Percentiles rank a stretch among this genome's conserved stretches.
Evolutionary conservation across 2,113 vertebrate species (phyloP).

Genomic region (Carettochelys insculpta): DNA sequence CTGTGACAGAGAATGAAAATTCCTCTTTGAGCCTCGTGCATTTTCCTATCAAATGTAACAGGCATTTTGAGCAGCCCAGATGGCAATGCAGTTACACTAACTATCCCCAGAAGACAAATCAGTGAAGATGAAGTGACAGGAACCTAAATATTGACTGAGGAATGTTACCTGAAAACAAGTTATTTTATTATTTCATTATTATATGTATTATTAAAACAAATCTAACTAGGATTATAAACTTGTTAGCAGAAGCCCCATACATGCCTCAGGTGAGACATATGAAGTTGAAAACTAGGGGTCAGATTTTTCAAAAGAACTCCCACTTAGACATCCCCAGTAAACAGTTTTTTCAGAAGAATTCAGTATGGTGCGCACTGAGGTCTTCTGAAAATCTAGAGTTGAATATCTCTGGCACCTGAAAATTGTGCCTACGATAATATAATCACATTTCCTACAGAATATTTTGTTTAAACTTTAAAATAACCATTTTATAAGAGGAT

Average conservation of each 20-base stretch:
- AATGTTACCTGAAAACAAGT: neutral
- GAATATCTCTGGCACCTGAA: neutral
- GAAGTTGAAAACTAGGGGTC: neutral
- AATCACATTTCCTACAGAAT: neutral
- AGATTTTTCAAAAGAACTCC: no score
- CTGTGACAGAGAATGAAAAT: neutral
- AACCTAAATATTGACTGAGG: neutral
- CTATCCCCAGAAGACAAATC: neutral
- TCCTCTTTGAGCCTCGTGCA: neutral
- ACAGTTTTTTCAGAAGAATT: neutral
- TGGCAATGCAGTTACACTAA: neutral
- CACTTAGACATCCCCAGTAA: no score
- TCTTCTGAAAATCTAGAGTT: neutral
- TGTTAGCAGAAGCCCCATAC: neutral
- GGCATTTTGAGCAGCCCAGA: neutral
- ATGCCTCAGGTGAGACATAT: neutral
- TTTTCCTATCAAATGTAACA: neutral
- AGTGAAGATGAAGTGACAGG: accelerated
- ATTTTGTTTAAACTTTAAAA: neutral
- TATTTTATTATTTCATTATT: accelerated
- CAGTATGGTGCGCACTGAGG: neutral
- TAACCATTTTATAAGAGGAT: neutral
- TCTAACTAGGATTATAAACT: neutral
- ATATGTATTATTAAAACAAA: no score
- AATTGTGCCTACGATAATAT: neutral